Base-by-base conservation (phyloP, 2,113 vertebrate species). In the Mormoops blainvillei region DNA sequence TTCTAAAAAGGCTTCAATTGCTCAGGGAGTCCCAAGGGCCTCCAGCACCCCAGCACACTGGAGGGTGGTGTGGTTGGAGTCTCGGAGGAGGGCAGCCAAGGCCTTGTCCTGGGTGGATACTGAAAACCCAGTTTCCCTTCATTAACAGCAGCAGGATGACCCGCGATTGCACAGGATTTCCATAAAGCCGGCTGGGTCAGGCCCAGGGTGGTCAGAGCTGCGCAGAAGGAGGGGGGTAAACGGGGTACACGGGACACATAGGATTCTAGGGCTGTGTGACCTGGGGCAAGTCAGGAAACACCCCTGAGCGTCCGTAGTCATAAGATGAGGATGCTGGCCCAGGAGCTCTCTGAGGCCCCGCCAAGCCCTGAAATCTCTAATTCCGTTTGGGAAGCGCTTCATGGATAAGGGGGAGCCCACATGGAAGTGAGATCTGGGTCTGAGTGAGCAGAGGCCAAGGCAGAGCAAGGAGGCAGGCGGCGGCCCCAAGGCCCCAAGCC, bases 191-290 rank as follows among this genome's bases (percentile, higher is more conserved):
- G 20, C 12, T 50, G 4, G 63, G 45, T 43, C n/a, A 31, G 74
- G 10, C 2, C 28, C 2, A n/a, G 63, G 48, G 26, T 22, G 36
- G 48, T n/a, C 13, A 36, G 81, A 38, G 58, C 18, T 9, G 26
- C 50, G 26, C 0, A n/a, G 50, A 2, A 38, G 68, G 78, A 48
- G 86, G 82, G 11, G 65, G 26, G 15, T 19, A 11, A 11, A 67
- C 1, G 8, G 38, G 11, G 28, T 24, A 18, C 7, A 12, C 0
- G 0, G 45, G 73, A 5, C 80, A 36, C 26, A 15, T 0, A n/a
- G 36, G 28, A 5, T 19, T 68, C 70, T 4, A 68, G 41, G 22
- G 19, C 13, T 4, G 26, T 65, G 18, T 54, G 52, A 38, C 41
- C 24, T 36, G 70, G n/a, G 70, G 28, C 18, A 63, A 61, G 70